Evolutionary conservation across 2,797 vertebrate genomes (phyloP).

Genomic region (Pseudochirops cupreus): DNA sequence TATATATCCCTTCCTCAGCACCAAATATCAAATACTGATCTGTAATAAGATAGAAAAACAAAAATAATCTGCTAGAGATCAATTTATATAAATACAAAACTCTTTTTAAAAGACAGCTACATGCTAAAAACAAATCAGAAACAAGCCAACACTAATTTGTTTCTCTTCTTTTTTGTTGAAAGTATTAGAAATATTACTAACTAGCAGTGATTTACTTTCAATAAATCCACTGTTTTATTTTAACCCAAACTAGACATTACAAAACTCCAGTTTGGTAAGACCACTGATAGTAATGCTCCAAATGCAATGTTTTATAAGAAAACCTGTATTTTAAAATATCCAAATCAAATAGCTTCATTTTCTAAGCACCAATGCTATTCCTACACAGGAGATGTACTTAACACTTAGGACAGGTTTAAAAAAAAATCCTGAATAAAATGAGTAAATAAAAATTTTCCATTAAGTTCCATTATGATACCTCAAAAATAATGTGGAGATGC

Average conservation of each 20-base stretch:
- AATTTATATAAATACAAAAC: conserved; percentile 17
- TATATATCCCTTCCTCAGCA: conserved; percentile 99
- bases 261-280: neutral
- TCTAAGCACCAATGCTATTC: neutral
- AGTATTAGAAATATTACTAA: neutral
- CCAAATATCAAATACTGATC: conserved; percentile 99
- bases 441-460: neutral
- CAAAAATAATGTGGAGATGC: neutral
- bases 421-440: neutral
- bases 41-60: conserved; percentile 82
- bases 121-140: conserved; percentile 18
- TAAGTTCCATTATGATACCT: neutral
- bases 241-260: conserved; percentile 51
- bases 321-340: neutral
- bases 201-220: neutral
- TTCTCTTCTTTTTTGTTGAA: neutral
- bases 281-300: neutral
- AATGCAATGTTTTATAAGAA: conserved; percentile 9
- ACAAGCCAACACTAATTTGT: neutral
- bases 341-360: neutral
- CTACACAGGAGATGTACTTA: neutral
- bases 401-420: neutral
- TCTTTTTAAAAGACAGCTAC: conserved; percentile 24
- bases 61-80: conserved; percentile 31
- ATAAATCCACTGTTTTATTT: conserved; percentile 34